A percentile compares a stretch with the other conserved stretches of the same genome.
phyloP scores from a whole-genome alignment of 1,140 invertebrate species.

The Drosophila arizonae region DNA sequence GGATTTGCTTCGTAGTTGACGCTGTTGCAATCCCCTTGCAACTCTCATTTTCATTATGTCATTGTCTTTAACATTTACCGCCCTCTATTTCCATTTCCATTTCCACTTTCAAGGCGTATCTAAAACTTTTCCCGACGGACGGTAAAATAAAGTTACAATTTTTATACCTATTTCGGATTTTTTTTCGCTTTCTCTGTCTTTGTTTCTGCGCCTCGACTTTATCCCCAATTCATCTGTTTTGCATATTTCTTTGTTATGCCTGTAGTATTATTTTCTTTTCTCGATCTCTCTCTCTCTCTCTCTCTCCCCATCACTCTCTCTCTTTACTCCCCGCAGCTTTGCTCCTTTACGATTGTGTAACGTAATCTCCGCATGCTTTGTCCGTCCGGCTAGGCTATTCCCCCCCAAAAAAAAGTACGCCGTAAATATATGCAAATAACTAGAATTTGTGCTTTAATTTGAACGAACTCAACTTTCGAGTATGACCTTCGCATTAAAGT shows the following conservation, averaged over 20 bases:
- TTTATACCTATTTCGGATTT: slow-evolving; percentile 66
- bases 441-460: slow-evolving; percentile 61
- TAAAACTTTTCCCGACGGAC: slow-evolving; percentile 49
- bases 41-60: slow-evolving; percentile 60
- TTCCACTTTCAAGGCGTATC: slow-evolving; percentile 12
- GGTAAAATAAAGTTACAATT: slow-evolving; percentile 64
- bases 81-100: slow-evolving; percentile 19
- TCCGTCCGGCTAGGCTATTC: slow-evolving; percentile 19
- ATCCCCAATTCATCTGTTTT: slow-evolving; percentile 77
- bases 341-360: slow-evolving; percentile 20
- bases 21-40: slow-evolving; percentile 9
- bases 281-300: slow-evolving; percentile 1
- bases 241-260: slow-evolving; percentile 79
- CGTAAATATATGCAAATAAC: slow-evolving; percentile 74
- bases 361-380: slow-evolving; percentile 10
- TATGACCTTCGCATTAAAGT: slow-evolving; percentile 59
- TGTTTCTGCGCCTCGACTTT: slow-evolving; percentile 44
- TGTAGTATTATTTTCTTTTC: slow-evolving; percentile 53
- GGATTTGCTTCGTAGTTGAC: slow-evolving; percentile 30
- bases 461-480: slow-evolving; percentile 25
- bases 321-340: slow-evolving; percentile 41
- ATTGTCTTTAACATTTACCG: slow-evolving; percentile 45
- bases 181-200: slow-evolving; percentile 31
- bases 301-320: slow-evolving; percentile 17
- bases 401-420: slow-evolving; percentile 58